Conservation (phyloP, 2,797 vertebrate genomes). For the Octomys mimax region DNA sequence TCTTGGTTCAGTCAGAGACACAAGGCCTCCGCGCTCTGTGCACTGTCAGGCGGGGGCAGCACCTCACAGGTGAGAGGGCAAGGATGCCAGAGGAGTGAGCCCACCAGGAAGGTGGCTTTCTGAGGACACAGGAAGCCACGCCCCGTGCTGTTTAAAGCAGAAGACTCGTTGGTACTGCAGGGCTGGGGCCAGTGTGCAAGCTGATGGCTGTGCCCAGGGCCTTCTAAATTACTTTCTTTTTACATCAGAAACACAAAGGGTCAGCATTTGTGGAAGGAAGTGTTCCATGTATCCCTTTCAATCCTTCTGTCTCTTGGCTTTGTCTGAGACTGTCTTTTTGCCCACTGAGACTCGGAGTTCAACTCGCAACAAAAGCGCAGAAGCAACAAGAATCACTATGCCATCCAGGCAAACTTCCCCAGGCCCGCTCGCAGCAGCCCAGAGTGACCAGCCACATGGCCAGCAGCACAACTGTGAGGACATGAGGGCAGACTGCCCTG, state of each 20-base stretch:
- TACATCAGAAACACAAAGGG: not conserved
- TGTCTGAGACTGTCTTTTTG: no score
- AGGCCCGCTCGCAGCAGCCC: rapidly evolving
- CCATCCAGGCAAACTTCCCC: rapidly evolving
- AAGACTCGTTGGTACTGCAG: not conserved
- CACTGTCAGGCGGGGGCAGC: no score
- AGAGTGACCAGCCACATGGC: rapidly evolving
- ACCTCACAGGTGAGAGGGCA: rapidly evolving
- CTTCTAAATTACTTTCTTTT: not conserved
- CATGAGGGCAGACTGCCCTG: not conserved
- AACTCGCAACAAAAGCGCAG: not conserved
- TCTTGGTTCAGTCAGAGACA: not conserved
- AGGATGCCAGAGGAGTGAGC: not conserved
- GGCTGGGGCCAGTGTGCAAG: no score
- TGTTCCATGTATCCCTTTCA: rapidly evolving
- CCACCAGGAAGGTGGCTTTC: not conserved
- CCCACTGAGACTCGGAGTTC: not conserved
- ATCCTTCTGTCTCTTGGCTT: no score
- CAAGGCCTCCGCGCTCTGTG: not conserved
- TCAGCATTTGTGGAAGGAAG: not conserved
- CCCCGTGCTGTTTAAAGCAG: rapidly evolving
- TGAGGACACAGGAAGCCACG: not conserved
- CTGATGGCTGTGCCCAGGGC: rapidly evolving
- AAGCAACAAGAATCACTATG: not conserved
- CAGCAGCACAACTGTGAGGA: rapidly evolving